These are phyloP conservation scores for Acrossocheilus fasciatus DNA, from an alignment of 2,797 vertebrate species.

Conservation along the genomic window DNA sequence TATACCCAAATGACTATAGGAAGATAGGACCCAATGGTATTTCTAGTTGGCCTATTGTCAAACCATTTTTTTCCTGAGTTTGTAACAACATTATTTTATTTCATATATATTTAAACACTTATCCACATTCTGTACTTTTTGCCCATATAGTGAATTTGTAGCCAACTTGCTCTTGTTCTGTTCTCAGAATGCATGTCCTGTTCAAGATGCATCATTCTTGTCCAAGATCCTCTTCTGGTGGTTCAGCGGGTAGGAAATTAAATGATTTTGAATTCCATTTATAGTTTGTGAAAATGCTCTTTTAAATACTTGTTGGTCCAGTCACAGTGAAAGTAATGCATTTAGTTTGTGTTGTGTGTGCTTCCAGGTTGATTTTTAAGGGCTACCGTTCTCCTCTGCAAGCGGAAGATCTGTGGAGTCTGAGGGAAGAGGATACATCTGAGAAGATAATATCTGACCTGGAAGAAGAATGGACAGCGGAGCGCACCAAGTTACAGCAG, in stretches of 20 bases:
- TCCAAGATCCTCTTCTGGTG: constrained; percentile 96
- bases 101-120: neutral
- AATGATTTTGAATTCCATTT: neutral
- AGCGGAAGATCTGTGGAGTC: constrained; percentile 87
- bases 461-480: constrained; percentile 83
- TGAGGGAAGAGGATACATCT: constrained; percentile 86
- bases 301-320: neutral
- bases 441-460: constrained; percentile 86
- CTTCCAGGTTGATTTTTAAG: constrained; percentile 85
- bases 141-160: neutral
- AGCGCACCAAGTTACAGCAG: constrained; percentile 75
- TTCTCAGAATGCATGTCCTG: constrained; percentile 91
- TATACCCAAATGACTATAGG: neutral
- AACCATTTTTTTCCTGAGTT: neutral
- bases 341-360: constrained; percentile 27
- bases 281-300: neutral
- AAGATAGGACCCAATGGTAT: neutral
- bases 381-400: constrained; percentile 83
- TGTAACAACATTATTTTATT: neutral
- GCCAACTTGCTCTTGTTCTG: constrained; percentile 68
- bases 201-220: constrained; percentile 88
- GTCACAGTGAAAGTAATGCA: neutral
- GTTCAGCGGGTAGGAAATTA: constrained; percentile 90
- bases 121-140: neutral
- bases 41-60: neutral